Percentiles rank a stretch among this genome's conserved stretches.
Evolutionary conservation across 2,113 vertebrate species (phyloP).

Genomic region (Rhinoderma darwinii): DNA sequence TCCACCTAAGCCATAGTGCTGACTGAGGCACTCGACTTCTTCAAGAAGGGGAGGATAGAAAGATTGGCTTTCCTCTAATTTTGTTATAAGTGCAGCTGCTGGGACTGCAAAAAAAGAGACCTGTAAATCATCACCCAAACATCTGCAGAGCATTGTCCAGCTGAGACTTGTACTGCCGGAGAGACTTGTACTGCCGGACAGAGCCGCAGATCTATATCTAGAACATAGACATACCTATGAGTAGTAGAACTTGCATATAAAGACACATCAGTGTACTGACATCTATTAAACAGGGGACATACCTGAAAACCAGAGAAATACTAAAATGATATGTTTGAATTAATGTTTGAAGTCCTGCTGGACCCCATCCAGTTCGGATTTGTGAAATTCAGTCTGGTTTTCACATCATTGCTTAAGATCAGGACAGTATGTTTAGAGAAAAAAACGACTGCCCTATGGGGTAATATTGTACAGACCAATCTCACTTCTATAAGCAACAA

Average conservation of each 20-base stretch:
- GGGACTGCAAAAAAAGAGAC: not conserved
- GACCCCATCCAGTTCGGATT: not conserved
- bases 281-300: not conserved
- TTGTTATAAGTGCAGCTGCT: conserved; percentile 17
- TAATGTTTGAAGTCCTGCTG: not conserved
- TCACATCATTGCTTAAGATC: not conserved
- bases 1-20: conserved; percentile 24
- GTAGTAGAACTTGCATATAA: not conserved
- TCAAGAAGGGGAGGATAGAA: not conserved
- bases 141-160: conserved; percentile 18
- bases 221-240: not conserved
- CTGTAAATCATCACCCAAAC: not conserved
- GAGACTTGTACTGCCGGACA: not conserved
- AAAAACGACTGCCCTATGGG: not conserved
- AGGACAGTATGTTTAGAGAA: too few species aligned
- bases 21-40: conserved; percentile 30
- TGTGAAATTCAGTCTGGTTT: conserved; percentile 1
- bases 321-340: not conserved
- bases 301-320: not conserved
- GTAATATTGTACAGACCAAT: not conserved
- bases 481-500: not conserved
- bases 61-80: not conserved
- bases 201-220: not conserved
- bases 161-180: not conserved
- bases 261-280: not conserved